Base-by-base conservation (phyloP, 1,140 invertebrate genomes). In the Conopomorpha cramerella region DNA sequence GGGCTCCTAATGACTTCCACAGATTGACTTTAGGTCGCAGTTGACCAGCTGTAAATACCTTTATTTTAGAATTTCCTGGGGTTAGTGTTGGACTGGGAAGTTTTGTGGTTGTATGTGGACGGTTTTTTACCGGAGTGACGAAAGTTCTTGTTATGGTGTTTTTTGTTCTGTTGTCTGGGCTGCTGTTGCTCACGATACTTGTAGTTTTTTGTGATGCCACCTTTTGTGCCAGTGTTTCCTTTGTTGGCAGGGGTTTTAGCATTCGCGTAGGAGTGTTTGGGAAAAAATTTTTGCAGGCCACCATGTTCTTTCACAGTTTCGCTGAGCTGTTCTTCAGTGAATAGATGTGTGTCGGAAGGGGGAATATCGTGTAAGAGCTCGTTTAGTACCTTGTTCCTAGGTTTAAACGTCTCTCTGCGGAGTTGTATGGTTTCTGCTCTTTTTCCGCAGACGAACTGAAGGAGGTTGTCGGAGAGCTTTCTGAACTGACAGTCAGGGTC, bases 401-500 rank as follows among this genome's bases (percentile, higher is more conserved):
- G 13, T 19, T 35, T 39, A 14, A 30, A 39, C 11, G 3, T n/a
- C 8, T 34, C 34, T 25, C 38, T 29, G 6, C 38, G 11, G 12
- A 30, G 8, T 6, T 39, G 26, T 3, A 39, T 29, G 1, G 16
- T 29, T 18, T 39, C 38, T 7, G 38, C 30, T 14, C 38, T 18
- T 6, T 17, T 23, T 4, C 15, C 38, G 17, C 31, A 34, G 4
- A 17, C 27, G 6, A 16, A 34, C 8, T 39, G 38, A 2, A 39
- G 32, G 3, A 39, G 31, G 10, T 40, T 33, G 12, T 40, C 38
- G 3, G 38, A 40, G 2, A 12, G 16, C 3, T 3, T 30, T 16
- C 14, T 4, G 23, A 34, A 35, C 12, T 8, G 3, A 7, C 29
- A 40, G n/a, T 16, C 11, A 10, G 11, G 6, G 16, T 11, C 17